Conservation (phyloP, 2,888 invertebrate species). For the Ennomos fuscantarius region DNA sequence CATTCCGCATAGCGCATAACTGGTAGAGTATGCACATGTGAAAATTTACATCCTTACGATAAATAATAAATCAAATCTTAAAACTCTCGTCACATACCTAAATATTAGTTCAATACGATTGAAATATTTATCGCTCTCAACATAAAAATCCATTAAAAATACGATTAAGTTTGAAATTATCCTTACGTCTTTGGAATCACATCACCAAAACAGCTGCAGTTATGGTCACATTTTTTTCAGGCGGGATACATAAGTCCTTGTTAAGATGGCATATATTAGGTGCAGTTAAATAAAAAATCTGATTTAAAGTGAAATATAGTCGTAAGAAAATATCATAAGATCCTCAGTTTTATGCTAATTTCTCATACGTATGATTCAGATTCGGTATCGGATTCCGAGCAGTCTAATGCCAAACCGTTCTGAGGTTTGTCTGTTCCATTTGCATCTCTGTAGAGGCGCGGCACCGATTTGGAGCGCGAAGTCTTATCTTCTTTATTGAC, state of each 20-base stretch:
- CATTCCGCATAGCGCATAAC: background rate
- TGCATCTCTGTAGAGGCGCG: conserved; percentile 75
- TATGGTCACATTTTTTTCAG: conserved; percentile 81
- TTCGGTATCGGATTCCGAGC: conserved; percentile 80
- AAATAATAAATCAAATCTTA: conserved; percentile 39
- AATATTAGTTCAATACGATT: conserved; percentile 34
- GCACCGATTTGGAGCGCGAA: conserved; percentile 76
- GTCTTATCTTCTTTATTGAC: conserved; percentile 85
- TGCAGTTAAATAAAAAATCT: conserved; percentile 38
- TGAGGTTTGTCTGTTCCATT: conserved; percentile 66
- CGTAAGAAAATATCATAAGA: conserved; percentile 15
- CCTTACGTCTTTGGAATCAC: conserved; percentile 84
- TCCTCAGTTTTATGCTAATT: conserved; percentile 33
- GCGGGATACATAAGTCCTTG: conserved; percentile 70
- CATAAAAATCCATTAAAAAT: conserved; percentile 44
- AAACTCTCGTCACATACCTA: conserved; percentile 30
- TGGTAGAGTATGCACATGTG: background rate
- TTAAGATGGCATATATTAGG: conserved; percentile 36
- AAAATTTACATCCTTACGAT: conserved; percentile 27
- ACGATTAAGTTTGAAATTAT: conserved; percentile 77
- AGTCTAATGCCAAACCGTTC: conserved; percentile 73
- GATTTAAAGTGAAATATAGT: conserved; percentile 33
- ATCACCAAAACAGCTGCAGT: conserved; percentile 82
- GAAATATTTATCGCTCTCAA: conserved; percentile 54
- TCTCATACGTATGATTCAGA: conserved; percentile 80